Percentiles rank a stretch among this genome's conserved stretches.
Evolutionary conservation across 2,797 vertebrate species (phyloP).

Genomic region (Mus minutoides): DNA sequence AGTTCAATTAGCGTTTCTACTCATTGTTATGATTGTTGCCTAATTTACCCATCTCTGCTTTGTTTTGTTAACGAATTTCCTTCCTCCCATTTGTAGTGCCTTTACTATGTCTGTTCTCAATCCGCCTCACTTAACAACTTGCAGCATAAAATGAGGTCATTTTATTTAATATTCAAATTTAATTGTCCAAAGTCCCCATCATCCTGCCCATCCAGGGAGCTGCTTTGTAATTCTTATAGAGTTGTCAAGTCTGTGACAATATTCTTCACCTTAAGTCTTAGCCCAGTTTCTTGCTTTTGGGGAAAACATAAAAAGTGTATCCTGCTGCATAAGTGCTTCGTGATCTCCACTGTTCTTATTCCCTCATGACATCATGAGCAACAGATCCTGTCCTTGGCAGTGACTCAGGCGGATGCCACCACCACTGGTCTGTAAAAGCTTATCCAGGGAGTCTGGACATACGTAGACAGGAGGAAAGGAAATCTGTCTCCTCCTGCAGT

Average conservation of each 20-base stretch:
- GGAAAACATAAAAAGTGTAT: neutral
- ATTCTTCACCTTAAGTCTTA: neutral
- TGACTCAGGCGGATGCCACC: neutral
- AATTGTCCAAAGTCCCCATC: neutral
- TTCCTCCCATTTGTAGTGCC: neutral
- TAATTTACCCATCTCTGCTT: conserved; percentile 10
- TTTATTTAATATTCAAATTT: conserved; percentile 48
- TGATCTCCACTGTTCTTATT: neutral
- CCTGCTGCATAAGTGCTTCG: neutral
- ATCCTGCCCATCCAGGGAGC: neutral
- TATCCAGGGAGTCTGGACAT: fast-evolving
- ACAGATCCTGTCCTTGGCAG: neutral
- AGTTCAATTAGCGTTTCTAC: neutral
- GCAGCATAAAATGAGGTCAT: conserved; percentile 29
- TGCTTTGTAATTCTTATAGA: neutral
- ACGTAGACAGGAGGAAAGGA: neutral
- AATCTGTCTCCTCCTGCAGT: neutral
- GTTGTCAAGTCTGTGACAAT: neutral
- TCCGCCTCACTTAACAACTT: neutral
- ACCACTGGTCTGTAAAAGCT: neutral
- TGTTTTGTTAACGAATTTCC: neutral
- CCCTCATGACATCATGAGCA: fast-evolving
- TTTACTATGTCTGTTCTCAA: neutral
- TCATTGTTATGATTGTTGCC: neutral
- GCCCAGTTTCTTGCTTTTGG: neutral